These are phyloP conservation scores for Sparidentex hasta DNA, from an alignment of 2,797 vertebrate species.

Conservation along the genomic window DNA sequence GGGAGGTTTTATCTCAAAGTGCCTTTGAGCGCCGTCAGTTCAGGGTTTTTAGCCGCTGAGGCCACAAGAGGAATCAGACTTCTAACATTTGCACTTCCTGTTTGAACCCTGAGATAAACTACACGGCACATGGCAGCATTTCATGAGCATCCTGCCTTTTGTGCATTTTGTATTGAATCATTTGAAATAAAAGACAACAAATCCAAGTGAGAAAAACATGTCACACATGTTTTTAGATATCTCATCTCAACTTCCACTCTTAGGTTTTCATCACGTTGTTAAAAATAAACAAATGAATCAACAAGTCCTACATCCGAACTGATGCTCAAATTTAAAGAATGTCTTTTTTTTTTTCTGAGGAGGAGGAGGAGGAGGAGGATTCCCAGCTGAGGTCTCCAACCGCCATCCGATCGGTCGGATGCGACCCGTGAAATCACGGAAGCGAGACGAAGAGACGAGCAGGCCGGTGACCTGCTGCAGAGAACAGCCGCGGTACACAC, in stretches of 20 bases:
- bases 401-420: background rate
- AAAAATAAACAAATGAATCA: background rate
- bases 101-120: background rate
- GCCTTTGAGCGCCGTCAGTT: background rate
- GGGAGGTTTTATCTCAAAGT: conserved; percentile 3
- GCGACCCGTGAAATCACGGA: conserved; percentile 8
- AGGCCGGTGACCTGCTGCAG: conserved; percentile 25
- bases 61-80: background rate
- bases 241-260: background rate
- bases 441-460: conserved; percentile 18
- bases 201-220: background rate
- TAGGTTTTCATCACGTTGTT: no score
- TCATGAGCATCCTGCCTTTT: background rate
- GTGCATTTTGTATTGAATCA: background rate
- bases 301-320: background rate
- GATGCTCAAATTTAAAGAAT: background rate
- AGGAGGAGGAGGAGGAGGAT: background rate
- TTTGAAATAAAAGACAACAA: background rate
- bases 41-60: background rate
- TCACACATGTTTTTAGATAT: background rate
- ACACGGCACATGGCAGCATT: background rate
- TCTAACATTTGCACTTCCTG: background rate
- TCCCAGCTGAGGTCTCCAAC: conserved; percentile 34
- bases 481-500: conserved; percentile 13
- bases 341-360: background rate